A percentile compares a stretch with the other conserved stretches of the same genome.
Conservation (phyloP, 2,113 vertebrate genomes). For the Lophura nycthemera region DNA sequence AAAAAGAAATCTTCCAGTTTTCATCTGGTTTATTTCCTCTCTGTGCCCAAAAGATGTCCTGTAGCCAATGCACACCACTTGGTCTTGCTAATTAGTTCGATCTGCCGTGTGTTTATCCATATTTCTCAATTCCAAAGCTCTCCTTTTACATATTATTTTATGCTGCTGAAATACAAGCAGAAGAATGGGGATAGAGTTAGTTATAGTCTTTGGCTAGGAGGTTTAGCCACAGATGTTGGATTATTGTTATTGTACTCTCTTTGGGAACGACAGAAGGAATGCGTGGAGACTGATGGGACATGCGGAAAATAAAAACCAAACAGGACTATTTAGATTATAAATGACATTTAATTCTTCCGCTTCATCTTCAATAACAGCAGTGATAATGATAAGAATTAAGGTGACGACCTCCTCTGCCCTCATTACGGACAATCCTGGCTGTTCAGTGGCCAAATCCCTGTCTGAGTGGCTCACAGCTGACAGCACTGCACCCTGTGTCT, state of each 20-base stretch:
- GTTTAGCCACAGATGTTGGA: slow-evolving; percentile 58
- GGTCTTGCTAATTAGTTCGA: slow-evolving; percentile 5
- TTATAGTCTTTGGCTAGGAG: slow-evolving; percentile 48
- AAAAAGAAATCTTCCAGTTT: neutral
- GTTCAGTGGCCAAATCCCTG: neutral
- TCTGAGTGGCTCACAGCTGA: too few species aligned
- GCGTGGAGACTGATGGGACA: slow-evolving; percentile 19
- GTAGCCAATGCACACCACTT: neutral
- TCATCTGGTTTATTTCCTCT: slow-evolving; percentile 10
- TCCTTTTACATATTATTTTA: slow-evolving; percentile 8
- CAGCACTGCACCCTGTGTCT: neutral
- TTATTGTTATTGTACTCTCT: slow-evolving; percentile 64
- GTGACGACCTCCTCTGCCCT: neutral
- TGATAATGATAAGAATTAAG: neutral
- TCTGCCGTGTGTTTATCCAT: slow-evolving; percentile 8
- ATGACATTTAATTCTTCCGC: neutral
- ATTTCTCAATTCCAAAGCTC: slow-evolving; percentile 11
- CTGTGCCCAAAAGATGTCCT: neutral
- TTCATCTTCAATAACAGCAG: neutral
- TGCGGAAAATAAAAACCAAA: neutral
- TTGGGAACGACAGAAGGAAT: slow-evolving; percentile 65
- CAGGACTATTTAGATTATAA: neutral
- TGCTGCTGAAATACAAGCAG: slow-evolving; percentile 14
- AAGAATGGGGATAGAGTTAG: slow-evolving; percentile 39
- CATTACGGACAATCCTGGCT: too few species aligned